These are phyloP conservation scores for Nasalis larvatus DNA, from an alignment of 2,113 vertebrate species.

Conservation along the genomic window DNA sequence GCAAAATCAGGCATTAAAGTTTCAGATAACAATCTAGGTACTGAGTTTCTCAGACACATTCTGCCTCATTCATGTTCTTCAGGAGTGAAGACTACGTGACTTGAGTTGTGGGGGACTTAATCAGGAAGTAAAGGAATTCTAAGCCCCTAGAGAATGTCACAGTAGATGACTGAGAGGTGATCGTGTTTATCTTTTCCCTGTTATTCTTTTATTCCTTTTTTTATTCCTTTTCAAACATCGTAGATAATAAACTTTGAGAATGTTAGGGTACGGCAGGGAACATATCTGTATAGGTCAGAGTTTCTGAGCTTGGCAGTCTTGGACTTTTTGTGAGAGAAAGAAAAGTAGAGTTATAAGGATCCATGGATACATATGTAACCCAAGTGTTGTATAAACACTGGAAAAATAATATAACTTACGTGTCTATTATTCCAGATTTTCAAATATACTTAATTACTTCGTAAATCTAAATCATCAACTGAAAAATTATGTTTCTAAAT, in stretches of 20 bases:
- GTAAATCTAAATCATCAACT: not conserved
- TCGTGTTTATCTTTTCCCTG: not conserved
- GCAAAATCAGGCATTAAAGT: not conserved
- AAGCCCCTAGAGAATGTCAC: not conserved
- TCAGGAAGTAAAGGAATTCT: not conserved
- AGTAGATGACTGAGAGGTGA: not conserved
- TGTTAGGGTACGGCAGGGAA: not conserved
- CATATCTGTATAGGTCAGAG: not conserved
- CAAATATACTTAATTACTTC: not conserved
- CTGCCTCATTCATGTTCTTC: not conserved
- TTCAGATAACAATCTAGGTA: not conserved
- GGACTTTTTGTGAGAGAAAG: not conserved
- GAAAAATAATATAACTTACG: not conserved
- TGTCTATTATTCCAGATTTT: not conserved
- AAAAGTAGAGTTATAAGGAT: not conserved
- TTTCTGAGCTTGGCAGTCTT: not conserved
- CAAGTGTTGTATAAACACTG: not conserved
- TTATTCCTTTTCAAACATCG: not conserved
- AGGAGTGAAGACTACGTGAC: not conserved
- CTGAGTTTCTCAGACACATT: not conserved
- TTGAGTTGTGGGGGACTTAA: not conserved
- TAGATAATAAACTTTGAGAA: not conserved
- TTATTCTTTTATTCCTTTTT: not conserved
- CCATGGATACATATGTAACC: not conserved
- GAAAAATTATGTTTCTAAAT: not conserved